Evolutionary conservation across 2,113 vertebrate species (phyloP), one percentile per base, ranked within the genome.

Genomic region (Haplochromis vanheusdeni): DNA sequence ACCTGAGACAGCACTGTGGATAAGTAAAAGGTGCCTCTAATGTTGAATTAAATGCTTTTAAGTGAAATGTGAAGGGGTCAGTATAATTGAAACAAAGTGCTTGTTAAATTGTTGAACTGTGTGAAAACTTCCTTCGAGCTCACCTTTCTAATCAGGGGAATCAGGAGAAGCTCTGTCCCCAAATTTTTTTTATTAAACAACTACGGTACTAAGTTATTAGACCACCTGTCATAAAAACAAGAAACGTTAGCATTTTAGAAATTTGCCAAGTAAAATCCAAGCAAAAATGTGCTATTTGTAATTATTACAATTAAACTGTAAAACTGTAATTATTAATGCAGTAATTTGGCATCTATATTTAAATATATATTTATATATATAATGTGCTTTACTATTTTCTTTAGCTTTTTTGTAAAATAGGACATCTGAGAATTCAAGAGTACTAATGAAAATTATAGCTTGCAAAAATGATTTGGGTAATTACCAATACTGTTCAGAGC

Each of bases 121-220:
- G 73, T 77, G 16, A 51, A 77, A 31, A 77, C 10, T 26, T 77
- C 45, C 17, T 77, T 12, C 0, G 7, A 77, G 6, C 0, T 31
- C 45, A 49, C 73, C 73, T 77, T 13, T 77, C 16, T 31, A 51
- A 77, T 51, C 60, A 65, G 60, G 26, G 10, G 16, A 77, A 49
- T 77, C 70, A 49, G 26, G 2, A 47, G 40, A 75, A 19, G 26
- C 45, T 2, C 10, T 77, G 16, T 49, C 70, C 42, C 4, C 2
- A 0, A 4, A 5, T 0, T 12, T 5, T 65, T 26, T 16, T 73
- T 42, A n/a, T 6, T 73, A 5, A 26, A 45, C 37, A 45, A 28
- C 23, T 49, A 17, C 68, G 17, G 14, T 2, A 45, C 68, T 28
- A 45, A 17, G 45, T 26, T 4, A 73, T 73, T 73, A 73, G 68